phyloP scores from a whole-genome alignment of 2,113 vertebrate genomes.

The Bambusicola thoracicus region DNA sequence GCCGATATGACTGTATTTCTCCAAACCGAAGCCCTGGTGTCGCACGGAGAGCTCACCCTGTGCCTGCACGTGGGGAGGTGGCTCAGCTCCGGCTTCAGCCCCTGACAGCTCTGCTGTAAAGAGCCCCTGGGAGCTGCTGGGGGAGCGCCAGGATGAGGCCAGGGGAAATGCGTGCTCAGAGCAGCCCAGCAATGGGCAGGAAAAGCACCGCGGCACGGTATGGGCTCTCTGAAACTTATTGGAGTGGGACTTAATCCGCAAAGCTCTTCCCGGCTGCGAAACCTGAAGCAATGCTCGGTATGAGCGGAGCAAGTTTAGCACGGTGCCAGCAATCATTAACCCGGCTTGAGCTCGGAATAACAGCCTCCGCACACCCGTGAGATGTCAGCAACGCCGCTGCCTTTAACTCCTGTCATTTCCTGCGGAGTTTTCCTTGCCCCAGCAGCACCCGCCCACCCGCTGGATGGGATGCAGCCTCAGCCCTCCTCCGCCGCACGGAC shows the following conservation, averaged over 20 bases:
- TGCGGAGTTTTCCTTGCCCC: not conserved
- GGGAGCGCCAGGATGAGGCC: not conserved
- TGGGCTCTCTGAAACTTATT: not conserved
- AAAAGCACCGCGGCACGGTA: not conserved
- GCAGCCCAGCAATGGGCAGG: not conserved
- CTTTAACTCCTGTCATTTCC: not conserved
- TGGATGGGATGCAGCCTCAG: not conserved
- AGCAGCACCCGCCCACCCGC: not conserved
- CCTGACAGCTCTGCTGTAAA: not conserved
- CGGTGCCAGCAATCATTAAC: not conserved
- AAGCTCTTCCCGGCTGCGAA: not conserved
- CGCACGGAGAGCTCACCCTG: fast-evolving
- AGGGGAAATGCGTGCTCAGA: not conserved
- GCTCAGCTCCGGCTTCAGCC: not conserved
- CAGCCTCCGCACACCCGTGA: fast-evolving
- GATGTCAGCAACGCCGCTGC: not conserved
- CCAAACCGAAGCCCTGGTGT: not conserved
- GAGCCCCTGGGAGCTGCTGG: fast-evolving
- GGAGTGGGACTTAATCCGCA: not conserved
- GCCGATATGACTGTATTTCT: not conserved
- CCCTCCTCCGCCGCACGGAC: not conserved
- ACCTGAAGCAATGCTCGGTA: not conserved
- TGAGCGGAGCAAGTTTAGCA: not conserved
- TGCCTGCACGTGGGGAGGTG: not conserved
- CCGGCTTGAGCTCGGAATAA: not conserved